Evolutionary conservation across 2,113 vertebrate species (phyloP).

Genomic region (Herpailurus yagouaroundi): DNA sequence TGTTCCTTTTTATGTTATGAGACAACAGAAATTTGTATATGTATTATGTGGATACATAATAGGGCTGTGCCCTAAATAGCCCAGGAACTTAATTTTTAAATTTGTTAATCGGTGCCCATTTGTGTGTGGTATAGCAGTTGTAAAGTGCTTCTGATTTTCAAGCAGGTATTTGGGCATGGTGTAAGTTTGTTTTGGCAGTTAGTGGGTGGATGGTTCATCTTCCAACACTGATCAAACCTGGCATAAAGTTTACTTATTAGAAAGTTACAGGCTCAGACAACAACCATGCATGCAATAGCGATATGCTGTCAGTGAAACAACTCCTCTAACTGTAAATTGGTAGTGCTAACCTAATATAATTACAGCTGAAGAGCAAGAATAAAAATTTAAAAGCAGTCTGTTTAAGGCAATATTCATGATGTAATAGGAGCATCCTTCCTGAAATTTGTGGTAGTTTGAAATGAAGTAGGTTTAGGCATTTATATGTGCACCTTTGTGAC

Average conservation of each 20-base stretch:
- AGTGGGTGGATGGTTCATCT: neutral
- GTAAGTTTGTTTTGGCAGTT: neutral
- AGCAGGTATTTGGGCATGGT: neutral
- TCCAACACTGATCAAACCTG: neutral
- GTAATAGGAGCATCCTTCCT: neutral
- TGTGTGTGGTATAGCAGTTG: neutral
- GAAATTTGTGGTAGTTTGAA: neutral
- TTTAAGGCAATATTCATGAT: neutral
- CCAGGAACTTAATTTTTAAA: neutral
- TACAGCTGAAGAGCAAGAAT: neutral
- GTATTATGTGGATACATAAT: neutral
- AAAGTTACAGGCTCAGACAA: neutral
- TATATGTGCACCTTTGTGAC: neutral
- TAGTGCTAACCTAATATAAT: neutral
- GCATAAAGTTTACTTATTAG: neutral
- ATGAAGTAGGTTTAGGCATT: neutral
- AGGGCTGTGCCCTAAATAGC: neutral
- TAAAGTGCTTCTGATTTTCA: neutral
- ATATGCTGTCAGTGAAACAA: neutral
- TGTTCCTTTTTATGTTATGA: neutral
- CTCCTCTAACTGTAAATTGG: neutral
- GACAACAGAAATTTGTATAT: neutral
- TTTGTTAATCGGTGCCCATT: neutral
- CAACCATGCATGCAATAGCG: neutral
- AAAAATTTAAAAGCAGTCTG: neutral